Evolutionary conservation across 2,113 vertebrate genomes (phyloP).

Genomic region (Actinemys pallida): DNA sequence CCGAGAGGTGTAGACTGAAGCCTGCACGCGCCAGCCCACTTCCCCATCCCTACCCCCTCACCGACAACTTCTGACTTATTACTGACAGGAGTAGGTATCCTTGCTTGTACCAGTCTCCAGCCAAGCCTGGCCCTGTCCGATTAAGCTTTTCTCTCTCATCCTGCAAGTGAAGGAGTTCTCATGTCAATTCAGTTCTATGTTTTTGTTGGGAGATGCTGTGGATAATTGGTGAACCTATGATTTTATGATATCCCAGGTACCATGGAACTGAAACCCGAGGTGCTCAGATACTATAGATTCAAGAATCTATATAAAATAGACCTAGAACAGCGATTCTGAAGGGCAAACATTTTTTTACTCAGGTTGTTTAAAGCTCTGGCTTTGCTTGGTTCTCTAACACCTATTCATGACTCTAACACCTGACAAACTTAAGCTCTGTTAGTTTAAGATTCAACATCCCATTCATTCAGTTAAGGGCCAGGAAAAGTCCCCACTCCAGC

Average conservation of each 20-base stretch:
- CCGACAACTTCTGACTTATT: background rate
- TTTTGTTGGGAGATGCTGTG: background rate
- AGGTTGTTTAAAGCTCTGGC: background rate
- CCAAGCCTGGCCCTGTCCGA: background rate
- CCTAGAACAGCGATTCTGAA: background rate
- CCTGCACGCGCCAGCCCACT: background rate
- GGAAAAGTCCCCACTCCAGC: background rate
- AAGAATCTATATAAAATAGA: background rate
- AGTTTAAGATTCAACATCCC: background rate
- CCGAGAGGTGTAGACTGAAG: rapidly evolving
- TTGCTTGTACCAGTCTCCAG: background rate
- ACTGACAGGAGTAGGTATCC: rapidly evolving
- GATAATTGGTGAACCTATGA: background rate
- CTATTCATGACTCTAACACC: background rate
- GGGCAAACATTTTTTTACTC: background rate
- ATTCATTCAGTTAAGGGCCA: background rate
- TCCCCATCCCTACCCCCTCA: no score
- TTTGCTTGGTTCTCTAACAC: background rate
- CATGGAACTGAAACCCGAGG: background rate
- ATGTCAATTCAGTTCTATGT: background rate
- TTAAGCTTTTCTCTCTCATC: background rate
- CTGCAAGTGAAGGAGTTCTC: background rate
- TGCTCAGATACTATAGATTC: background rate
- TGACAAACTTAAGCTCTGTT: background rate
- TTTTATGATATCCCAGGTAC: background rate